Evolutionary conservation across 2,797 vertebrate species (phyloP), one percentile per base, ranked within the genome.

Genomic region (Semotilus atromaculatus): DNA sequence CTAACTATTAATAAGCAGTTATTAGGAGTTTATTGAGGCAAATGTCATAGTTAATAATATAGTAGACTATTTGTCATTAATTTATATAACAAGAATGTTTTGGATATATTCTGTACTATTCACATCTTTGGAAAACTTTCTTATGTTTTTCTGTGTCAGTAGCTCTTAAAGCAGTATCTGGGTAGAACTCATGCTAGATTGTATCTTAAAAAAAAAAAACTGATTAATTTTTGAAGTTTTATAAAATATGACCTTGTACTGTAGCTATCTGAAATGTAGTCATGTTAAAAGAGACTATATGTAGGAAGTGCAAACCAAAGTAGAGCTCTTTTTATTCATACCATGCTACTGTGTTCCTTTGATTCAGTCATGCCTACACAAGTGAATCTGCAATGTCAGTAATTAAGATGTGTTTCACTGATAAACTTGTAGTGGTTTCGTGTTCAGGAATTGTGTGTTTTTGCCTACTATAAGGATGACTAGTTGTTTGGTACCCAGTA

Each of bases 71-170:
- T 9, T 55, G 51, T 9, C 19, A 23, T 14, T 94, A 93, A 94
- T 95, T 89, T 93, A 91, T 93, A 91, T 79, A 45, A 89, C 85
- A 90, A 75, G 81, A 88, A 88, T 92, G 87, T 4, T 66, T 66
- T 66, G 62, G 29, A 91, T 88, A 82, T 89, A 91, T 93, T 90
- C 93, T 91, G 90, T 92, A 87, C 89, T 91, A 88, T 80, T 88
- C 87, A 79, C 45, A 84, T 88, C 85, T 90, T 89, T 58, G 21
- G 21, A 55, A 55, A 55, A 90, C 81, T 45, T 74, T 62, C 83
- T 84, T 23, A 84, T 83, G 73, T 82, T 58, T 34, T 55, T 82
- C 55, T 78, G 53, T 71, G 78, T 71, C 80, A 72, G 40, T 75
- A 71, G 79, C 77, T 38, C 60, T 55, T 5, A 82, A 51, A 66